Percentiles rank a stretch among this genome's conserved stretches.
Evolutionary conservation across 2,888 invertebrate genomes (phyloP).

Genomic region (Pterostichus niger): DNA sequence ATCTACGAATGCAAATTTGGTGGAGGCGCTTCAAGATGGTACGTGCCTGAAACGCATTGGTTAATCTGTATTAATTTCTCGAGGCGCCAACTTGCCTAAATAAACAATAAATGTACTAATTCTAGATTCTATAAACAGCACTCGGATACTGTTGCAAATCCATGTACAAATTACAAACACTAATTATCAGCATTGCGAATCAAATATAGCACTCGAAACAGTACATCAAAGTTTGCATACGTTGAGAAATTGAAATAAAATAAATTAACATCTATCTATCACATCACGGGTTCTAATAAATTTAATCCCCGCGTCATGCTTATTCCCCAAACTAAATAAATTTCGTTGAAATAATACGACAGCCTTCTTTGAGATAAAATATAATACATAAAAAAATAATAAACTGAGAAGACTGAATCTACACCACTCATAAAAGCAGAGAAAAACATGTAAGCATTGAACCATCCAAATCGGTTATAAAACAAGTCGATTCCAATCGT

Average conservation of each 20-base stretch:
- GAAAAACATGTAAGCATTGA: constrained; percentile 19
- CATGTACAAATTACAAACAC: constrained; percentile 28
- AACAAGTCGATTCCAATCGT: constrained; percentile 40
- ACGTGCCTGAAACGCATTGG: background rate
- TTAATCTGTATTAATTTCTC: constrained; percentile 32
- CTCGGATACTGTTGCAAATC: background rate
- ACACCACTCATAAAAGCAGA: background rate
- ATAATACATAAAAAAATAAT: background rate
- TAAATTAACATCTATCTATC: too few relatives aligned
- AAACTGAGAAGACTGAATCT: background rate
- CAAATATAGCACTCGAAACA: background rate
- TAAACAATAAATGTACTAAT: constrained; percentile 48
- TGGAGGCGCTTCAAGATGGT: background rate
- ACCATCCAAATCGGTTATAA: constrained; percentile 44
- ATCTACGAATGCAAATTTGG: background rate
- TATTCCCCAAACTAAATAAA: background rate
- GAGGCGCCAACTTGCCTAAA: constrained; percentile 34
- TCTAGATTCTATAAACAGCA: constrained; percentile 33
- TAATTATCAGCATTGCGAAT: constrained; percentile 12
- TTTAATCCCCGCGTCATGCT: background rate
- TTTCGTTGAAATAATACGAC: background rate
- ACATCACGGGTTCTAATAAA: too few relatives aligned
- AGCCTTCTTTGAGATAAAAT: background rate
- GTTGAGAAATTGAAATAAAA: too few relatives aligned
- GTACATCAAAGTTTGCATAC: background rate